A percentile compares a stretch with the other conserved stretches of the same genome.
Evolutionary conservation across 2,113 vertebrate species (phyloP).

Genomic region (Picathartes gymnocephalus): DNA sequence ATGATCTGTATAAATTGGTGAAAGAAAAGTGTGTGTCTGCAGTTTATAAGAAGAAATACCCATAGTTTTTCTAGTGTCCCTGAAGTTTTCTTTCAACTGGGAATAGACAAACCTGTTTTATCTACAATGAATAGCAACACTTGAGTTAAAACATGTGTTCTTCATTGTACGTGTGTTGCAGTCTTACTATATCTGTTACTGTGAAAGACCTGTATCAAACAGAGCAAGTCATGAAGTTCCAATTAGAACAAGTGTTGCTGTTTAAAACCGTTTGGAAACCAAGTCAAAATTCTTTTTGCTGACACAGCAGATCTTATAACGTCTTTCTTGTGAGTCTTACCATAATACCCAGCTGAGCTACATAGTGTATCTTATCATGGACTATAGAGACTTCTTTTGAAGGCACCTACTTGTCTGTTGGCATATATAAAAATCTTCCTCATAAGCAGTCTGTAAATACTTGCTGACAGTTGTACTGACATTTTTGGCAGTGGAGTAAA

Average conservation of each 20-base stretch:
- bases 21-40: background rate
- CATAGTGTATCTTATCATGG: background rate
- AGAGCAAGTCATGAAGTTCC: background rate
- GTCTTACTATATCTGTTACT: background rate
- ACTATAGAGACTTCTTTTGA: background rate
- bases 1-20: background rate
- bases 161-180: background rate
- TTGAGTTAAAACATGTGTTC: background rate
- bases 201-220: background rate
- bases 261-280: background rate
- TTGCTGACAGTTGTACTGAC: background rate
- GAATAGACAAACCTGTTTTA: background rate
- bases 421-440: background rate
- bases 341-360: background rate
- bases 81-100: background rate
- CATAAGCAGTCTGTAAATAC: background rate
- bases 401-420: background rate
- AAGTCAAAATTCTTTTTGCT: background rate
- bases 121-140: background rate
- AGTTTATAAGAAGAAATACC: background rate
- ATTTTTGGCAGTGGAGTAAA: background rate
- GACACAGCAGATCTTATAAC: background rate
- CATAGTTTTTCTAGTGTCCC: background rate
- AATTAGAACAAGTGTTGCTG: background rate
- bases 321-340: background rate